Evolutionary conservation across 2,888 invertebrate genomes (phyloP).

Genomic region (Drosophila leonis): DNA sequence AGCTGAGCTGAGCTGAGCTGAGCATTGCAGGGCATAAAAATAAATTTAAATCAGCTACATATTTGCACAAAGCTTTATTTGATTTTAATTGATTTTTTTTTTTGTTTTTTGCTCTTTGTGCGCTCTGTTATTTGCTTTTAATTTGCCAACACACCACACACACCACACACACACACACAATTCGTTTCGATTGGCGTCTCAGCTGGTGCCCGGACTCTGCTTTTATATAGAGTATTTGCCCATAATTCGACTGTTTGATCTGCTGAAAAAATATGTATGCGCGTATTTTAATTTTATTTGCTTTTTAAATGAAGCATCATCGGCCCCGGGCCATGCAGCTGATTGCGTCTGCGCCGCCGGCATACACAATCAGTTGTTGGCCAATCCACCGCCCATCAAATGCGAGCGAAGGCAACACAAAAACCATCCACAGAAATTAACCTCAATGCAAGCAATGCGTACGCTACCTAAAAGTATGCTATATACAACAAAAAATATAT

Average conservation of each 20-base stretch:
- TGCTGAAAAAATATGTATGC: conserved; percentile 65
- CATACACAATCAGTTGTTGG: conserved; percentile 73
- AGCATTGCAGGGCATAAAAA: conserved; percentile 45
- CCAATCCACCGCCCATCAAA: conserved; percentile 30
- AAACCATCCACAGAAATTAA: conserved; percentile 57
- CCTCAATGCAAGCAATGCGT: conserved; percentile 78
- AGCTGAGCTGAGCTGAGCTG: background rate
- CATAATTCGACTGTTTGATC: conserved; percentile 76
- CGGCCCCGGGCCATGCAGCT: conserved; percentile 65
- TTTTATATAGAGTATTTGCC: conserved; percentile 54
- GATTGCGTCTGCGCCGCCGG: conserved; percentile 68
- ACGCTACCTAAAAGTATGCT: conserved; percentile 56
- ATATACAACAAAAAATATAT: background rate
- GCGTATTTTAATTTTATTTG: conserved; percentile 79
- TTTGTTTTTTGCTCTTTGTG: conserved; percentile 30
- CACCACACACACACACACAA: conserved; percentile 24
- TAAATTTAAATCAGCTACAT: conserved; percentile 75
- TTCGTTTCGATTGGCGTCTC: conserved; percentile 53
- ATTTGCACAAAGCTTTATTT: conserved; percentile 79
- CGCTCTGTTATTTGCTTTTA: conserved; percentile 69
- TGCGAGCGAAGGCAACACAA: background rate
- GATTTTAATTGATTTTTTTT: conserved; percentile 75
- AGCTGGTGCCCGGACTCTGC: conserved; percentile 31
- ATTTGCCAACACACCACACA: conserved; percentile 58
- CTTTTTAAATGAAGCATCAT: conserved; percentile 79